Percentiles rank a stretch among this genome's conserved stretches.
Conservation (phyloP, 2,797 vertebrate genomes). For the Megalops cyprinoides region DNA sequence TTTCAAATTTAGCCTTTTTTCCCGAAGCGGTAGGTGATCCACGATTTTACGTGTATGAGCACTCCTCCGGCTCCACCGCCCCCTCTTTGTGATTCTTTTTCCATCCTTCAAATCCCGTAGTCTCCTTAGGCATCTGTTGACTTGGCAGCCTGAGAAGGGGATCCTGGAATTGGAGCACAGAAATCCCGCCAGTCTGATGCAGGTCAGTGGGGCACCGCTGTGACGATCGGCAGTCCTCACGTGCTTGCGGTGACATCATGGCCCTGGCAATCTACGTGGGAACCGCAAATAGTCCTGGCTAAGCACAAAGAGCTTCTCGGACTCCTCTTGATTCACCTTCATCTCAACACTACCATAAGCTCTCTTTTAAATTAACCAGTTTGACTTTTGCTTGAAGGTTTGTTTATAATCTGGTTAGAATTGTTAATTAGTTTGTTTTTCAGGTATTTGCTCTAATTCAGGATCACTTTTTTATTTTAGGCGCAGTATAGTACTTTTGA, state of each 20-base stretch:
- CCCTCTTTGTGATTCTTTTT: constrained; percentile 3
- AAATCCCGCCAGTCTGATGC: constrained; percentile 15
- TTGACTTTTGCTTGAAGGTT: neutral
- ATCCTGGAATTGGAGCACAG: neutral
- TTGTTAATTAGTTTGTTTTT: neutral
- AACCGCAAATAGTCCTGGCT: constrained; percentile 2
- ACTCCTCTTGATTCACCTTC: neutral
- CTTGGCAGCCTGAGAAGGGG: constrained; percentile 29
- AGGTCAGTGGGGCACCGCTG: constrained; percentile 41
- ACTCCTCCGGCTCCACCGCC: constrained; percentile 7
- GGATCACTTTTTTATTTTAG: neutral
- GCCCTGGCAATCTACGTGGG: constrained; percentile 33
- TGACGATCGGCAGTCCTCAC: neutral
- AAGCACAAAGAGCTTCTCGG: neutral
- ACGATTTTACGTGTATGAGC: constrained; percentile 39
- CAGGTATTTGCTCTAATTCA: neutral
- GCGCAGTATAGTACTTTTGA: neutral
- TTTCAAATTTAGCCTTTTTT: neutral
- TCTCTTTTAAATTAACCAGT: neutral
- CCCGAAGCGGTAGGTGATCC: constrained; percentile 38
- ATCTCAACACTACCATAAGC: neutral
- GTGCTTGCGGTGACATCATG: constrained; percentile 16
- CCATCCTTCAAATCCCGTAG: constrained; percentile 39
- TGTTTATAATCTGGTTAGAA: neutral
- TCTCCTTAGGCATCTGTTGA: constrained; percentile 48